These are phyloP conservation scores for Tetheella fluctuosa DNA, from an alignment of 2,888 invertebrate species.

Conservation along the genomic window DNA sequence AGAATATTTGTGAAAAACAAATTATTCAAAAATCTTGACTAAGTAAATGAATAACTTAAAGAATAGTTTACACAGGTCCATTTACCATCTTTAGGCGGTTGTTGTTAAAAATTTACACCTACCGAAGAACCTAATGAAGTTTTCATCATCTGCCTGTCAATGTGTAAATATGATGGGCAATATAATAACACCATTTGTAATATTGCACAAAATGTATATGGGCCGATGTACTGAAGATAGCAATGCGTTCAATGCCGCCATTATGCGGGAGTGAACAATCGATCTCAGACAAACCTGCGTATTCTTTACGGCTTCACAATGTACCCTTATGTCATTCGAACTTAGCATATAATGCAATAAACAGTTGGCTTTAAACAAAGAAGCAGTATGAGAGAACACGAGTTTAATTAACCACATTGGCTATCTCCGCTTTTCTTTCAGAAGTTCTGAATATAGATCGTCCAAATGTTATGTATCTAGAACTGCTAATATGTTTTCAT, in stretches of 20 bases:
- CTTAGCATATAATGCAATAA: not conserved
- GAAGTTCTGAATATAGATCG: not conserved
- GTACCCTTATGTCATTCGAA: slow-evolving; percentile 22
- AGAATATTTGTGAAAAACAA: too few species aligned
- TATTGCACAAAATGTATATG: slow-evolving; percentile 46
- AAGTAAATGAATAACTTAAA: too few species aligned
- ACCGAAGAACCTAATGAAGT: too few species aligned
- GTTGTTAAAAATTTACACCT: too few species aligned
- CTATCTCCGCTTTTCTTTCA: not conserved
- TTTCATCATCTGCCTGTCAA: not conserved
- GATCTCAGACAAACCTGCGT: slow-evolving; percentile 44
- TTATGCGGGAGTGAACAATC: slow-evolving; percentile 43
- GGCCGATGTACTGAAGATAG: slow-evolving; percentile 50
- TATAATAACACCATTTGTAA: slow-evolving; percentile 19
- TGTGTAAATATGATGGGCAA: not conserved
- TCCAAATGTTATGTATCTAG: not conserved
- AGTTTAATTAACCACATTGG: not conserved
- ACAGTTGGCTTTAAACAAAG: not conserved
- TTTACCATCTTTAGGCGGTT: not conserved
- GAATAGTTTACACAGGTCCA: not conserved
- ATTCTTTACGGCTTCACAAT: slow-evolving; percentile 34
- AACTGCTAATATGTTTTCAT: not conserved
- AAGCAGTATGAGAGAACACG: not conserved
- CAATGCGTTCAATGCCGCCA: slow-evolving; percentile 34
- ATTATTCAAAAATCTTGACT: too few species aligned